phyloP scores from a whole-genome alignment of 2,888 invertebrate species.

The Xestia sexstrigata region DNA sequence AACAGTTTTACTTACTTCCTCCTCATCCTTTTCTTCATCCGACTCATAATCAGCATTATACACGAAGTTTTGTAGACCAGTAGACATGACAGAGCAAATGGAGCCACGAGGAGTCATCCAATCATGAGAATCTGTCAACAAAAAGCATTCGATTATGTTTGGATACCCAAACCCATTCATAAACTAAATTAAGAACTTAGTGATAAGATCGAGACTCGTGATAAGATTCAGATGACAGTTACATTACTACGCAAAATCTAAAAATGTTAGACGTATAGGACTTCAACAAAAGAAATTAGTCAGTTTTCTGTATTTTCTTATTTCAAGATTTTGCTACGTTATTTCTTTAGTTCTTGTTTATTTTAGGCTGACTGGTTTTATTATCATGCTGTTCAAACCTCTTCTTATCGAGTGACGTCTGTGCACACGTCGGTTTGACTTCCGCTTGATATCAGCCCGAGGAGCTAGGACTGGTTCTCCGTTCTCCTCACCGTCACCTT shows the following conservation, averaged over 20 bases:
- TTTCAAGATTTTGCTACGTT: background rate
- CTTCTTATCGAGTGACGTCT: slow-evolving; percentile 83
- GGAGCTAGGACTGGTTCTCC: slow-evolving; percentile 72
- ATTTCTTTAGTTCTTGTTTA: background rate
- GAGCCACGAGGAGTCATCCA: slow-evolving; percentile 88
- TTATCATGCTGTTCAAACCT: slow-evolving; percentile 70
- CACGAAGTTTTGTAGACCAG: slow-evolving; percentile 82
- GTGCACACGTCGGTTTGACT: slow-evolving; percentile 80
- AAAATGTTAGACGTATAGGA: background rate
- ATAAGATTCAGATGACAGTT: too few species aligned
- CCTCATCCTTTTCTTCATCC: slow-evolving; percentile 80
- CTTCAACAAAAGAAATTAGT: background rate
- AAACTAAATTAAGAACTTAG: too few species aligned
- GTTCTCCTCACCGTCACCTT: slow-evolving; percentile 76
- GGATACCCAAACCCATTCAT: background rate
- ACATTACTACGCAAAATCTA: background rate
- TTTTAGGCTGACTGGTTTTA: background rate
- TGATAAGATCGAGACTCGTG: background rate
- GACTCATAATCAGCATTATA: slow-evolving; percentile 81
- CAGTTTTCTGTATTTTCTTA: background rate
- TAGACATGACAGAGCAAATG: slow-evolving; percentile 84
- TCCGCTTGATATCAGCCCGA: slow-evolving; percentile 79
- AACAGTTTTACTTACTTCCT: slow-evolving; percentile 75
- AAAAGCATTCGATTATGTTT: background rate
- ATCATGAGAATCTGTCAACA: slow-evolving; percentile 81